phyloP scores from a whole-genome alignment of 2,113 vertebrate genomes.

The Hippocampus zosterae region DNA sequence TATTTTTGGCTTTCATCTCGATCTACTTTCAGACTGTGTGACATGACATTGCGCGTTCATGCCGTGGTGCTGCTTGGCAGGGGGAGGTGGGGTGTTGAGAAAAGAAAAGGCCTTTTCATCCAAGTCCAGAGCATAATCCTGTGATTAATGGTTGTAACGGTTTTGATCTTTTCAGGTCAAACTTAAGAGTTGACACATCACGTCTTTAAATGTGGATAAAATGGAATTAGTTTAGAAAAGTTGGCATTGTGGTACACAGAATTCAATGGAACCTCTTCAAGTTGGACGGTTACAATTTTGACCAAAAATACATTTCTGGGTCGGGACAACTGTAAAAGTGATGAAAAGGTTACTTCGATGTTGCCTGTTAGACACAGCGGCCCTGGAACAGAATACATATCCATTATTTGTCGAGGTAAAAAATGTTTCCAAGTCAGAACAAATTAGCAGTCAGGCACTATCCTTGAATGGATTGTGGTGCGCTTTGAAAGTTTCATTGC shows the following conservation, averaged over 20 bases:
- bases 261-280: too few species aligned
- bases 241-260: background rate
- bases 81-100: background rate
- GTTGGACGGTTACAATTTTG: too few species aligned
- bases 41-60: background rate
- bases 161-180: background rate
- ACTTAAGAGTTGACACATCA: background rate
- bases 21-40: background rate
- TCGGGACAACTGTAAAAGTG: too few species aligned
- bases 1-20: background rate
- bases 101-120: background rate
- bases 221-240: background rate
- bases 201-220: background rate
- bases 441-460: background rate
- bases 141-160: background rate
- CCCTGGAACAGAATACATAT: background rate
- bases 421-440: background rate
- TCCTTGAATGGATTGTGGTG: background rate
- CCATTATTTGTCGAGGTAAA: background rate
- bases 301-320: too few species aligned
- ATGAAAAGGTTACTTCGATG: background rate
- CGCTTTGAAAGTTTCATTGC: background rate
- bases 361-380: background rate
- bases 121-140: background rate
- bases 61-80: background rate